Percentiles rank a stretch among this genome's conserved stretches.
These are phyloP conservation scores for Melanargia galathea DNA, from an alignment of 2,888 invertebrate species.

Conservation along the genomic window DNA sequence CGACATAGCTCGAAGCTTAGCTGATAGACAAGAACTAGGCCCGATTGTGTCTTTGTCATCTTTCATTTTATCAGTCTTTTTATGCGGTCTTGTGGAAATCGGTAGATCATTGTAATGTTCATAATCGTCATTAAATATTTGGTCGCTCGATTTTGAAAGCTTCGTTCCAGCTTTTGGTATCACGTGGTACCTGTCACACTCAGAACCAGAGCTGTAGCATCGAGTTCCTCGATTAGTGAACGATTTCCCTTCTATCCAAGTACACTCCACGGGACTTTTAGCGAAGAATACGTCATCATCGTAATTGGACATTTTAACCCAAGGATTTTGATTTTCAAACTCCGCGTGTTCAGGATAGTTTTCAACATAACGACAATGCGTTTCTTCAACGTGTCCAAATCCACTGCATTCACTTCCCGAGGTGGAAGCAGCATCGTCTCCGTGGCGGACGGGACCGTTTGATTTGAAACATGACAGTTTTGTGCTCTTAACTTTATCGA, in stretches of 20 bases:
- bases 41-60: constrained; percentile 76
- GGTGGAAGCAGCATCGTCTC: constrained; percentile 76
- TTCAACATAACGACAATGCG: constrained; percentile 62
- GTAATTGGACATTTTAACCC: constrained; percentile 75
- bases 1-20: constrained; percentile 87
- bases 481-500: constrained; percentile 87
- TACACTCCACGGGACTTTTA: constrained; percentile 67
- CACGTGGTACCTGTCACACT: constrained; percentile 74
- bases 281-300: constrained; percentile 77
- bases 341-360: constrained; percentile 71
- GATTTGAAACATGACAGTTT: constrained; percentile 86
- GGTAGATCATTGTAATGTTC: constrained; percentile 61
- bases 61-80: constrained; percentile 79
- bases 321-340: constrained; percentile 77
- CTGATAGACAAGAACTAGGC: constrained; percentile 84
- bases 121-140: constrained; percentile 79
- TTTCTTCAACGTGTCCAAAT: constrained; percentile 74
- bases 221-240: constrained; percentile 70
- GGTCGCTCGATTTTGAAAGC: constrained; percentile 79
- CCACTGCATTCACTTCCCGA: constrained; percentile 80
- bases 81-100: constrained; percentile 62
- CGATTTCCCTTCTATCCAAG: constrained; percentile 70
- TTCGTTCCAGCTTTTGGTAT: constrained; percentile 72
- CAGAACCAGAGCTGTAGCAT: constrained; percentile 79
- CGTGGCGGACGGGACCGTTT: constrained; percentile 76